Evolutionary conservation across 2,797 vertebrate species (phyloP).

Genomic region (Rhyacichthys aspro): DNA sequence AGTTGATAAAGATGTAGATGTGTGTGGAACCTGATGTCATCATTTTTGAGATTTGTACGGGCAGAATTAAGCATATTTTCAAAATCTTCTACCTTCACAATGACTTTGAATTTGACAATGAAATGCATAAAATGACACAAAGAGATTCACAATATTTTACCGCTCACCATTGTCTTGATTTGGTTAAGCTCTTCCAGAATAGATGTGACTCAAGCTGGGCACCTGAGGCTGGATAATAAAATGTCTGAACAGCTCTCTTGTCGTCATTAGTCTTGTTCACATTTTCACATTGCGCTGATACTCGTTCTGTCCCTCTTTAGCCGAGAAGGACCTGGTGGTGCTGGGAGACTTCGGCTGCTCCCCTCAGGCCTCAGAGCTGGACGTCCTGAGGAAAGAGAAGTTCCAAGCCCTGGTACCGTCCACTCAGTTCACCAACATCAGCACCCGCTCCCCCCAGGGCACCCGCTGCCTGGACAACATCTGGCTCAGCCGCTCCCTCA

Average conservation of each 20-base stretch:
- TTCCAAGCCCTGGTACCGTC: conserved; percentile 85
- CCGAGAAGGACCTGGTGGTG: conserved; percentile 88
- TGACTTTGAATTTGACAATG: no score
- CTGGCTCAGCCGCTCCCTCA: conserved; percentile 91
- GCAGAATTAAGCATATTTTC: no score
- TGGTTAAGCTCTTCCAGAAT: no score
- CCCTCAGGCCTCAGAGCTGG: conserved; percentile 85
- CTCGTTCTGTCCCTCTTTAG: conserved; percentile 54
- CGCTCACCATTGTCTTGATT: no score
- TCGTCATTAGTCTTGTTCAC: background rate
- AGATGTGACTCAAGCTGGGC: no score
- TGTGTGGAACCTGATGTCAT: no score
- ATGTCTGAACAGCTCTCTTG: background rate
- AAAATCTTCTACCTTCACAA: no score
- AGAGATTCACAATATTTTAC: no score
- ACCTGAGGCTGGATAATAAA: no score
- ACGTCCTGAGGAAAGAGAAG: conserved; percentile 89
- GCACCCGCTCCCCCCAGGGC: conserved; percentile 92
- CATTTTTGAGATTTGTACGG: no score
- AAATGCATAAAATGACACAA: no score
- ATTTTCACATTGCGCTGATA: background rate
- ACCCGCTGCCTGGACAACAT: conserved; percentile 91
- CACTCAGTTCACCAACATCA: conserved; percentile 92
- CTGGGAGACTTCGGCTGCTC: conserved; percentile 89
- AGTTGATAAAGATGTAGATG: no score